Conservation (phyloP, 2,797 vertebrate species). For the Stomatorhinus walkeri region DNA sequence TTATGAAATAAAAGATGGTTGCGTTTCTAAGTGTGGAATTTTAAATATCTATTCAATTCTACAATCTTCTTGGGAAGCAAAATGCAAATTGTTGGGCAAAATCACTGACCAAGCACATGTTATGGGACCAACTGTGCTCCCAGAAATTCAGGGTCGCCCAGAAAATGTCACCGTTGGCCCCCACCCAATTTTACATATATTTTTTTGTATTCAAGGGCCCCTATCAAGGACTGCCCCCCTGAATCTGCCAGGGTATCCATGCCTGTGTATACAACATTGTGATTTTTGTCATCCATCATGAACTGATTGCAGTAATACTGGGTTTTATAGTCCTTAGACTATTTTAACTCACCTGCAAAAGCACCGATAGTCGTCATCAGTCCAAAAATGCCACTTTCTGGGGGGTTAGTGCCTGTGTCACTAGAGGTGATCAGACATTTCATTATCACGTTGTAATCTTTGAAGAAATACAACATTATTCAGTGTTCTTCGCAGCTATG, state of each 20-base stretch:
- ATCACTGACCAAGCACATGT: background rate
- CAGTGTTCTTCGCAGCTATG: background rate
- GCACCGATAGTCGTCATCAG: slow-evolving; percentile 85
- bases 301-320: background rate
- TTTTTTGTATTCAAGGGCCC: background rate
- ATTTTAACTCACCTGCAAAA: slow-evolving; percentile 68
- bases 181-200: background rate
- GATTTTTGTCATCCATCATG: background rate
- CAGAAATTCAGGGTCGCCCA: background rate
- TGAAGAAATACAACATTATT: background rate
- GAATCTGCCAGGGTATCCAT: background rate
- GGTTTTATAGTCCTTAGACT: background rate
- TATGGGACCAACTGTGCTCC: background rate
- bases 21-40: background rate
- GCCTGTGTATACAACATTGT: background rate
- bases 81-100: background rate
- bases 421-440: slow-evolving; percentile 50
- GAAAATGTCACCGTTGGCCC: background rate
- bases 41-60: background rate
- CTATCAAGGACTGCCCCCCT: background rate
- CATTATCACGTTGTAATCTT: background rate
- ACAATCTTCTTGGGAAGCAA: background rate
- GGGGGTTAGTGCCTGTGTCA: slow-evolving; percentile 77
- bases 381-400: slow-evolving; percentile 90
- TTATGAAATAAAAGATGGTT: background rate